Conservation (phyloP, 2,113 vertebrate genomes). For the Pygoscelis antarcticus region DNA sequence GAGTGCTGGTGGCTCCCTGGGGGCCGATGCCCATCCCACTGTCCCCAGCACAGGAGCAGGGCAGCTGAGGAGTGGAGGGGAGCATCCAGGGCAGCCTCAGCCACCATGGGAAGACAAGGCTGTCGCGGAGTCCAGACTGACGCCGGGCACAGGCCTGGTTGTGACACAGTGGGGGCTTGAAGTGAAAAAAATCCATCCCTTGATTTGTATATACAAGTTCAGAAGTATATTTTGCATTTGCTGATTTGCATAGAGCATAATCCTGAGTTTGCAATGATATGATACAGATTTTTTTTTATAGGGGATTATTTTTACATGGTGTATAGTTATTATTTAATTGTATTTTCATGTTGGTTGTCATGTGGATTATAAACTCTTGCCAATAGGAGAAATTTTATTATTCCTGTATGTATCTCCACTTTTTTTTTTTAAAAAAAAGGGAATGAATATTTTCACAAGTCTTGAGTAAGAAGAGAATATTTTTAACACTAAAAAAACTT, state of each 20-base stretch:
- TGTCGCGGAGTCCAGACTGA: accelerated
- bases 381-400: background rate
- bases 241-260: background rate
- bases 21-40: background rate
- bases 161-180: background rate
- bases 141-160: background rate
- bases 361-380: background rate
- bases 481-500: background rate
- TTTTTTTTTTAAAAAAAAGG: background rate
- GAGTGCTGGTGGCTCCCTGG: background rate
- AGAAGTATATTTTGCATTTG: background rate
- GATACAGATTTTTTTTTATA: background rate
- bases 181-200: background rate
- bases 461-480: background rate
- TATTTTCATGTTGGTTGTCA: background rate
- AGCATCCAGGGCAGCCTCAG: background rate
- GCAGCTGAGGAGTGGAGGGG: background rate
- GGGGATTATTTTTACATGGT: background rate
- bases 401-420: background rate
- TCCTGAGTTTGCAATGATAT: background rate
- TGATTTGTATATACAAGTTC: background rate
- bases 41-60: background rate
- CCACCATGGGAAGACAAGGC: background rate
- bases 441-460: background rate
- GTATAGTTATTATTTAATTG: background rate